A percentile compares a stretch with the other conserved stretches of the same genome.
These are phyloP conservation scores for Alloscopus bannaensis DNA, from an alignment of 2,888 invertebrate species.

Conservation along the genomic window DNA sequence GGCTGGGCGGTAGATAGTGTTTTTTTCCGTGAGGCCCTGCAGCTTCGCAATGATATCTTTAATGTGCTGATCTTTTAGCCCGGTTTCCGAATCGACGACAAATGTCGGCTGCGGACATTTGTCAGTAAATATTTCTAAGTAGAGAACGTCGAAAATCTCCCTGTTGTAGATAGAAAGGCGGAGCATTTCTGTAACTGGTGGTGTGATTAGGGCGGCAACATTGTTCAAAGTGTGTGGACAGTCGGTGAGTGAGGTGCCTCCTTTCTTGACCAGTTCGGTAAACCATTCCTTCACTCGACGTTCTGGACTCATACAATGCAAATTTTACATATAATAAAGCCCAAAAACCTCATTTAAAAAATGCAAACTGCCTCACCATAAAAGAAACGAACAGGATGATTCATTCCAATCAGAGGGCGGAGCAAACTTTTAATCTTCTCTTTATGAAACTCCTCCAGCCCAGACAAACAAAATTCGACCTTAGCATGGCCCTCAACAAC, in stretches of 20 bases:
- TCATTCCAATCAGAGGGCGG: constrained; percentile 80
- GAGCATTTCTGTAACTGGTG: constrained; percentile 34
- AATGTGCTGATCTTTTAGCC: constrained; percentile 23
- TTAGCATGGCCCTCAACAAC: constrained; percentile 80
- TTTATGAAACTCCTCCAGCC: constrained; percentile 72
- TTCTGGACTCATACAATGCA: constrained; percentile 16
- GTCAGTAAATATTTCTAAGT: constrained; percentile 42
- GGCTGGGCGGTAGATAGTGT: neutral
- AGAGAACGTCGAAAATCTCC: constrained; percentile 41
- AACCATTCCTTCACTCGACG: constrained; percentile 49
- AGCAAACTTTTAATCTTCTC: constrained; percentile 75
- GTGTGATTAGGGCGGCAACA: constrained; percentile 19
- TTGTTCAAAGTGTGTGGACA: constrained; percentile 16
- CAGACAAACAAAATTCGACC: constrained; percentile 79
- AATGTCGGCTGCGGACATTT: constrained; percentile 28
- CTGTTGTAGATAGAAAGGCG: constrained; percentile 44
- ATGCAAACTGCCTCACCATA: constrained; percentile 81
- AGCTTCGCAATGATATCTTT: constrained; percentile 28
- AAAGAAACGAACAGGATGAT: constrained; percentile 85
- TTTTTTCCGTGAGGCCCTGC: constrained; percentile 21
- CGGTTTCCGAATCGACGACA: neutral
- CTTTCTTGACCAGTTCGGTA: constrained; percentile 26
- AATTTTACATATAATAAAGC: no score
- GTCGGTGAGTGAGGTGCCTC: neutral
- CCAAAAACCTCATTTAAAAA: neutral